phyloP scores from a whole-genome alignment of 2,113 vertebrate genomes.

The Ammospiza nelsoni region DNA sequence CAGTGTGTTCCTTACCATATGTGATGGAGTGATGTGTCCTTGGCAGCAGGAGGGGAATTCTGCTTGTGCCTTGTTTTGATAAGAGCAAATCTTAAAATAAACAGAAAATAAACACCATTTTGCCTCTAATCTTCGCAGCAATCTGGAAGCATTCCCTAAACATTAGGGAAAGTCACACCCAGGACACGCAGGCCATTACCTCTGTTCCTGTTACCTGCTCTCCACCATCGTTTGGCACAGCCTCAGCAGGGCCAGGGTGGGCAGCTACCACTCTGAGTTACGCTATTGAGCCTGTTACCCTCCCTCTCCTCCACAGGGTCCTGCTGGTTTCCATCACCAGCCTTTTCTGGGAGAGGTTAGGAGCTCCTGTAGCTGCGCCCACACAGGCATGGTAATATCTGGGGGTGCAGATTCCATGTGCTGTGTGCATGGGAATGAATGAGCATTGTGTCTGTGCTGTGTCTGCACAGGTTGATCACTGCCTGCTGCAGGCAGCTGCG shows the following conservation, averaged over 20 bases:
- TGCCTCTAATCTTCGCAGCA: neutral
- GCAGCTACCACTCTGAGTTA: too few species aligned
- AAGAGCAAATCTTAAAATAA: neutral
- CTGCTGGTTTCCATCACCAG: neutral
- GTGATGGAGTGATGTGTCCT: neutral
- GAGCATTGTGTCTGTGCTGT: neutral
- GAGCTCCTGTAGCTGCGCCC: too few species aligned
- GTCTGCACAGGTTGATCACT: neutral
- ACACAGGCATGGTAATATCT: too few species aligned
- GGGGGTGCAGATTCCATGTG: neutral
- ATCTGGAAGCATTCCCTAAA: neutral
- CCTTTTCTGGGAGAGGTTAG: neutral
- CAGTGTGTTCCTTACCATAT: too few species aligned
- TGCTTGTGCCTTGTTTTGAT: neutral
- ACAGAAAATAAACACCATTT: neutral
- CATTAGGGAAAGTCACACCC: neutral
- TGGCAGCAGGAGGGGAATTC: neutral
- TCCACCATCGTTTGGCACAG: fast-evolving
- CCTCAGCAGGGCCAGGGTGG: neutral
- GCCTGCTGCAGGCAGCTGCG: neutral
- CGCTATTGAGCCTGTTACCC: neutral
- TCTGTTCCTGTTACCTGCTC: neutral
- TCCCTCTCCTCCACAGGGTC: neutral
- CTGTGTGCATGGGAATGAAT: neutral
- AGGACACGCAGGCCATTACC: neutral